Evolutionary conservation across 1,140 invertebrate species (phyloP), one percentile per base, ranked within the genome.

Genomic region (Aphaenogaster ashmeadi): DNA sequence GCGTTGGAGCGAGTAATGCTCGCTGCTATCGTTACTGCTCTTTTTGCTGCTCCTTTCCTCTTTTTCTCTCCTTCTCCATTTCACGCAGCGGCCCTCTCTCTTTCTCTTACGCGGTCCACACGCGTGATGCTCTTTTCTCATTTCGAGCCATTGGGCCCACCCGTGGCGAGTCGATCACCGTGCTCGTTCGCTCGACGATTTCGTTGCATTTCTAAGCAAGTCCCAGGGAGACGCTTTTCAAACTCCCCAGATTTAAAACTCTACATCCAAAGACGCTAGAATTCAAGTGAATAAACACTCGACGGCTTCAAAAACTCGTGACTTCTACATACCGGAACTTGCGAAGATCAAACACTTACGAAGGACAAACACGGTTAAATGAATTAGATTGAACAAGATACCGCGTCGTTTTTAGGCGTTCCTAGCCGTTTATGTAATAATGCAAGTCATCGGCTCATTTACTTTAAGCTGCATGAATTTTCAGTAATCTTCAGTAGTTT

Each of bases 121-220:
- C 18, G 52, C 74, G 52, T 74, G 60, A 52, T 90, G 72, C 69
- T 86, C 79, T 88, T 88, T 91, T 92, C 88, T 92, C 71, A 71
- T 54, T 66, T 66, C 75, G 44, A 38, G 54, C 69, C n/a, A 66
- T 78, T 56, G 54, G 75, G 91, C 87, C 91, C 91, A 92, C 92
- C 92, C 92, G 92, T 84, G 74, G 91, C 75, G 92, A 92, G 80
- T 83, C 89, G 89, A 92, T 91, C 91, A 91, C 80, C 66, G 83
- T 77, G 27, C 89, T 90, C 89, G 72, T 91, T 90, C 80, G 84
- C 38, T 56, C 85, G 85, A 91, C 86, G 81, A 91, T 92, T 92
- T 92, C 91, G 91, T 92, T 92, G 91, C 91, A 92, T 92, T 92
- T 92, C 88, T 81, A 91, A 91, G 66, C 72, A 78, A 86, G 44